Evolutionary conservation across 1,140 invertebrate species (phyloP).

Genomic region (Habropoda laboriosa): DNA sequence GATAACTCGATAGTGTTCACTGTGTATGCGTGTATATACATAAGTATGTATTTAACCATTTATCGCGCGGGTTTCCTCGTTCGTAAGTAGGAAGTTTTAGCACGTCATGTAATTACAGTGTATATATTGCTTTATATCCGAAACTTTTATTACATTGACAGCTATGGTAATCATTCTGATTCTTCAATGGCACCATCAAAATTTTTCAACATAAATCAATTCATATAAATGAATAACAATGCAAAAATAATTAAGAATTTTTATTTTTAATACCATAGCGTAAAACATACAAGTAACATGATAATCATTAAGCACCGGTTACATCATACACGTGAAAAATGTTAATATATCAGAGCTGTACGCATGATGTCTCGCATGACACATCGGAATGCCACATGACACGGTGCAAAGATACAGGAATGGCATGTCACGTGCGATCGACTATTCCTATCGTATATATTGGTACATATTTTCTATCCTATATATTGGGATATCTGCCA

Average conservation of each 20-base stretch:
- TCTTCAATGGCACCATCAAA: no score
- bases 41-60: neutral
- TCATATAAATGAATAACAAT: no score
- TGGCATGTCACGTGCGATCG: constrained; percentile 16
- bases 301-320: neutral
- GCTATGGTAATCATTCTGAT: no score
- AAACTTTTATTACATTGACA: no score
- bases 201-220: no score
- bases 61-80: neutral
- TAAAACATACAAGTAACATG: no score
- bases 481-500: constrained; percentile 21
- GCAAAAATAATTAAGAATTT: no score
- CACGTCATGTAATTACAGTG: neutral
- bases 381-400: constrained; percentile 4
- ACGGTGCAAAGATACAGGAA: neutral
- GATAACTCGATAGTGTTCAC: neutral
- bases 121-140: neutral
- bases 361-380: neutral
- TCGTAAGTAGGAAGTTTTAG: neutral
- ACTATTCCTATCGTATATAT: neutral
- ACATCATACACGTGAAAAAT: neutral
- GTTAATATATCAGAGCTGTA: neutral
- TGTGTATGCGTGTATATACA: no score
- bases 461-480: no score
- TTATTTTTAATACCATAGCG: no score